A percentile compares a stretch with the other conserved stretches of the same genome.
Conservation (phyloP, 1,140 invertebrate genomes). For the Drosophila ananassae region DNA sequence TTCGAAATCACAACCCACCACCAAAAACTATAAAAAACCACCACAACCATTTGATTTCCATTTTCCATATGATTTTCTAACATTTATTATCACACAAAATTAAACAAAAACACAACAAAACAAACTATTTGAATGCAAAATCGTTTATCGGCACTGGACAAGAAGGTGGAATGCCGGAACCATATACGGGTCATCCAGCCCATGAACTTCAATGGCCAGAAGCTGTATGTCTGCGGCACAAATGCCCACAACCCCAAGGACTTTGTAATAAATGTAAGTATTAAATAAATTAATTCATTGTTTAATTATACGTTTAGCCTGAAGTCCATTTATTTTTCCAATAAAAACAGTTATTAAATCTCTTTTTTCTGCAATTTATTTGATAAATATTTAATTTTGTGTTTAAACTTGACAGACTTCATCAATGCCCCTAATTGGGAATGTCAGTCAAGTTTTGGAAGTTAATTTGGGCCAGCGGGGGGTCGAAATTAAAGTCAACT, state of each 20-base stretch:
- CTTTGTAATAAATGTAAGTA: constrained; percentile 92
- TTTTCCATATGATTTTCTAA: constrained; percentile 39
- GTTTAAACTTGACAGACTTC: constrained; percentile 27
- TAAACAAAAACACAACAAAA: constrained; percentile 35
- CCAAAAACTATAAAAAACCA: constrained; percentile 1
- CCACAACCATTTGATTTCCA: constrained; percentile 28
- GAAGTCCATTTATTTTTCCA: too few species aligned
- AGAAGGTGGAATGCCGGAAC: constrained; percentile 93
- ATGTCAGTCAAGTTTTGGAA: constrained; percentile 57
- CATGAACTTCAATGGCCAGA: constrained; percentile 89
- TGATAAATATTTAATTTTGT: neutral
- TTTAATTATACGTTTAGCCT: neutral
- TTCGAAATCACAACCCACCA: constrained; percentile 11
- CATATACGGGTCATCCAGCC: constrained; percentile 93
- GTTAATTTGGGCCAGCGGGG: constrained; percentile 50
- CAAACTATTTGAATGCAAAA: constrained; percentile 16
- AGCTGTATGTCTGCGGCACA: constrained; percentile 93
- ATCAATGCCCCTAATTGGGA: constrained; percentile 60
- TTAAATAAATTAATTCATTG: neutral
- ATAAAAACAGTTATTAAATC: too few species aligned
- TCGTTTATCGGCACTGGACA: constrained; percentile 52
- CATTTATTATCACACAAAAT: constrained; percentile 31
- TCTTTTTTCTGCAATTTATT: too few species aligned
- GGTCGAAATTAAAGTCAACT: constrained; percentile 76
- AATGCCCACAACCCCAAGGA: constrained; percentile 94